A percentile compares a stretch with the other conserved stretches of the same genome.
phyloP scores from a whole-genome alignment of 2,888 invertebrate genomes.

The Eulithis prunata region DNA sequence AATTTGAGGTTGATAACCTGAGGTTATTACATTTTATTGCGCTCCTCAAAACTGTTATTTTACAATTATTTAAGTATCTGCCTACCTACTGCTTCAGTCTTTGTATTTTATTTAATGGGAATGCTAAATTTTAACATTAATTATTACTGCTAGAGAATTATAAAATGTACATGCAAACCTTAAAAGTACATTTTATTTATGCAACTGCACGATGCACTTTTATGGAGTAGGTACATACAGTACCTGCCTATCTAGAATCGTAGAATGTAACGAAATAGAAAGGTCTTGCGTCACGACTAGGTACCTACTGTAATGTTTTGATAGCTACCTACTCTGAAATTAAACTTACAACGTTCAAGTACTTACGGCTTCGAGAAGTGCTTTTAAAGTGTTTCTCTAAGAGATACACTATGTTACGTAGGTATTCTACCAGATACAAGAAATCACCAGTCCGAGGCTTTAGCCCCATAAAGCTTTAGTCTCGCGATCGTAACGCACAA shows the following conservation, averaged over 20 bases:
- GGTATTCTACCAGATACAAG: not conserved
- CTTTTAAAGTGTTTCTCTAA: not conserved
- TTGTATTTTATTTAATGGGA: too few relatives aligned
- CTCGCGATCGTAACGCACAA: too few relatives aligned
- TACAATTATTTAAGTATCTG: too few relatives aligned
- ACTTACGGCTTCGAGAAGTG: not conserved
- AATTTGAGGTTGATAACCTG: too few relatives aligned
- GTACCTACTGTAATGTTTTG: slow-evolving; percentile 23
- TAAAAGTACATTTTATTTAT: not conserved
- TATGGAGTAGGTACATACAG: slow-evolving; percentile 7
- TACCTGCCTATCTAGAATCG: slow-evolving; percentile 39
- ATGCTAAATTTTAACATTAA: too few relatives aligned
- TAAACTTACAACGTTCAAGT: slow-evolving; percentile 2
- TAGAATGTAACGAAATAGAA: slow-evolving; percentile 55
- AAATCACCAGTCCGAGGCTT: not conserved
- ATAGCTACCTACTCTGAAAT: slow-evolving; percentile 12
- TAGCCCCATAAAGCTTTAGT: too few relatives aligned
- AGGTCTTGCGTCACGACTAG: slow-evolving; percentile 42
- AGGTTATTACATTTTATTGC: too few relatives aligned
- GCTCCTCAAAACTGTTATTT: too few relatives aligned
- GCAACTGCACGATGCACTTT: slow-evolving; percentile 1
- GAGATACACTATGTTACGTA: not conserved
- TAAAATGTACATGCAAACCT: too few relatives aligned
- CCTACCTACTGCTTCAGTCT: too few relatives aligned
- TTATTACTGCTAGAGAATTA: too few relatives aligned